These are phyloP conservation scores for Mionectes olivaceus DNA, from an alignment of 2,797 vertebrate species.

Conservation along the genomic window DNA sequence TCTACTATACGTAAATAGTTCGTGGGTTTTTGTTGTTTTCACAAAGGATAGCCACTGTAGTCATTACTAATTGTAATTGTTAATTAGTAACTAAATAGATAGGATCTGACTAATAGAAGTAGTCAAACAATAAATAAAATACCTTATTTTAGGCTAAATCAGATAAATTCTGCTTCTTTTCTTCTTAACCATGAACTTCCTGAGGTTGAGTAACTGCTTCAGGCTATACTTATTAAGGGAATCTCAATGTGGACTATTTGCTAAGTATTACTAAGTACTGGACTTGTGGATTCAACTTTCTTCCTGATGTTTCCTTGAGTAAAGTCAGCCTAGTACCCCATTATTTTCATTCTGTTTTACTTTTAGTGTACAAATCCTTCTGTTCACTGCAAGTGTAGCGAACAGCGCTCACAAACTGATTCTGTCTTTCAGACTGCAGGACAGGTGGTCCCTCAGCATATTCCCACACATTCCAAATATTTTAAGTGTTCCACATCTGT, in stretches of 20 bases:
- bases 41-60: neutral
- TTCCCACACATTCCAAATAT: conserved; percentile 61
- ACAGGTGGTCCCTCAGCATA: conserved; percentile 69
- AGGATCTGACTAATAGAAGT: neutral
- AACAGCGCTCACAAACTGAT: neutral
- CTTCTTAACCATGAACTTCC: conserved; percentile 12
- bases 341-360: neutral
- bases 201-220: neutral
- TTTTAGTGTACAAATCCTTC: neutral
- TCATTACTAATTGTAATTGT: neutral
- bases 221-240: neutral
- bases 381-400: neutral
- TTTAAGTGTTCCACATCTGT: conserved; percentile 68
- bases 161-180: conserved; percentile 25
- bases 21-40: neutral
- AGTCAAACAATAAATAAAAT: conserved; percentile 19
- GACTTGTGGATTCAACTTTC: neutral
- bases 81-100: conserved; percentile 46
- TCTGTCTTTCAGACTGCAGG: conserved; percentile 7
- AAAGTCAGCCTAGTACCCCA: neutral
- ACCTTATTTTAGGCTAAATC: conserved; percentile 28
- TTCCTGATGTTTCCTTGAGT: neutral
- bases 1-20: neutral
- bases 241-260: neutral
- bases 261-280: neutral